Base-by-base conservation (phyloP, 2,888 invertebrate genomes). In the Eumacrocentrus americanus region DNA sequence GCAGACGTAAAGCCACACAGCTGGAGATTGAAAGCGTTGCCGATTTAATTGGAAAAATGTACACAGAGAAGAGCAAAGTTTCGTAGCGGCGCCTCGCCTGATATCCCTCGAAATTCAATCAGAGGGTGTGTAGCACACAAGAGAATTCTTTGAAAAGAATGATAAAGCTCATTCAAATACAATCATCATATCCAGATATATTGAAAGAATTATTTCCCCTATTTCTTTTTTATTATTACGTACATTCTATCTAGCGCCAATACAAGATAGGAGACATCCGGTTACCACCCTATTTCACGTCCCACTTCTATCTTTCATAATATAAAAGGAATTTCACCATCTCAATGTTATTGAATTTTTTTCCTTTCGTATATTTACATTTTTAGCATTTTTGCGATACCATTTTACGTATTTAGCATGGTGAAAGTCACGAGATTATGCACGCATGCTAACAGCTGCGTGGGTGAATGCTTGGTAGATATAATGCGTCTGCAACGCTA, bases 231-330 rank as follows among this genome's bases (percentile, higher is more conserved):
- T 42, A 42, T 42, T n/a, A n/a, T n/a, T n/a, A n/a, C n/a, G n/a
- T n/a, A n/a, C n/a, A n/a, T n/a, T n/a, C n/a, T n/a, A 42, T 42
- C 42, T 42, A 20, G 18, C 20, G 20, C 9, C 42, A 42, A 42
- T 42, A 18, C 42, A 42, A 18, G 42, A 42, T 42, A 42, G 18
- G 42, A 18, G 20, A n/a, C 42, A 42, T 42, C 42, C 42, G 42
- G 42, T 42, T 42, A 18, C 18, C 20, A 42, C 42, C 42, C 42
- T 16, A 42, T 20, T n/a, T 42, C 20, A 42, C 42, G 42, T 42
- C 18, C 42, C 18, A 42, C 42, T 42, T 42, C 20, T 42, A 42
- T 42, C 38, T 16, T 40, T 11, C 9, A 42, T 4, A 42, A 42
- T 42, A 18, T 18, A 4, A 7, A 42, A 20, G 9, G 11, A 20